A percentile compares a stretch with the other conserved stretches of the same genome.
Conservation (phyloP, 2,888 invertebrate genomes). For the Didymodactylos carnosus region DNA sequence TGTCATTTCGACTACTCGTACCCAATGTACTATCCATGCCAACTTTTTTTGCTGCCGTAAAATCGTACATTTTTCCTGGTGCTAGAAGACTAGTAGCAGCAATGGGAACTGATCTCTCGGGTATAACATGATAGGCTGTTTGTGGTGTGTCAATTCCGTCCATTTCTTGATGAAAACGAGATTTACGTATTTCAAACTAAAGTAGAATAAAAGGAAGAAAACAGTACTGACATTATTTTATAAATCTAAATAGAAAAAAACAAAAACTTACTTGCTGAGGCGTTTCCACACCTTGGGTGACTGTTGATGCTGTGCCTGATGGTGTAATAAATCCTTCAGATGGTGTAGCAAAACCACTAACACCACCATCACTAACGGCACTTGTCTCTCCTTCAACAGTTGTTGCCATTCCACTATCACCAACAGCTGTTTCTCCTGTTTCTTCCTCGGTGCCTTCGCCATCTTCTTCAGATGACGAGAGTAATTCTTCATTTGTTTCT, state of each 20-base stretch:
- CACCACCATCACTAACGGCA: not conserved
- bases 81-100: slow-evolving; percentile 60
- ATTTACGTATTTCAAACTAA: slow-evolving; percentile 68
- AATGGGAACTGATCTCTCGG: slow-evolving; percentile 60
- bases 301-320: not conserved
- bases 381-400: not conserved
- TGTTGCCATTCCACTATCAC: not conserved
- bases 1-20: not conserved
- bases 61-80: slow-evolving; percentile 89
- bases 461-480: slow-evolving; percentile 35
- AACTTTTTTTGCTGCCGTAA: not conserved
- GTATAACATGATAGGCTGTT: slow-evolving; percentile 79
- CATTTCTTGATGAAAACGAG: slow-evolving; percentile 81
- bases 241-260: not conserved
- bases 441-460: slow-evolving; percentile 28
- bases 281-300: not conserved
- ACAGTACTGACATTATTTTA: too few relatives aligned
- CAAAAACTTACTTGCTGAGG: not conserved
- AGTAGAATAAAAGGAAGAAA: not conserved
- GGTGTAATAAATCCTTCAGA: not conserved
- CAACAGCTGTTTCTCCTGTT: not conserved
- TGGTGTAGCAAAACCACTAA: not conserved
- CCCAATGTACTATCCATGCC: not conserved
- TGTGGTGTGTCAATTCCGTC: slow-evolving; percentile 60
- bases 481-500: slow-evolving; percentile 33